Conservation (phyloP, 2,888 invertebrate genomes). For the Punctoribates punctum region DNA sequence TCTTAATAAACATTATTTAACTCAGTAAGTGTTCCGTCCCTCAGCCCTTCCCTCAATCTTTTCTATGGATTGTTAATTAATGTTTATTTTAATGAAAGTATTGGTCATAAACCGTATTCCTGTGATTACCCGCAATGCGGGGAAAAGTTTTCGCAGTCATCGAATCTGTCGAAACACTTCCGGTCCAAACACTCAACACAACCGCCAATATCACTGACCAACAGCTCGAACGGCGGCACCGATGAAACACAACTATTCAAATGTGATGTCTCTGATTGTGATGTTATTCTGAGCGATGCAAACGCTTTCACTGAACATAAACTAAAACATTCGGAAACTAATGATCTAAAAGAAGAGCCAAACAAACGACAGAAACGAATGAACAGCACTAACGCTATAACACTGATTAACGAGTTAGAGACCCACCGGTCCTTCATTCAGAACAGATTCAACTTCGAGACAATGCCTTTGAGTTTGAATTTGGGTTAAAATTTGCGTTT, state of each 20-base stretch:
- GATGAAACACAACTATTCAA: neutral
- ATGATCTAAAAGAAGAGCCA: neutral
- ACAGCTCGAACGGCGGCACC: neutral
- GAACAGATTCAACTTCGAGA: constrained; percentile 17
- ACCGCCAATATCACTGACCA: neutral
- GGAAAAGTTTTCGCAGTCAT: constrained; percentile 40
- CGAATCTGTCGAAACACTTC: constrained; percentile 38
- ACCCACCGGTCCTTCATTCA: neutral
- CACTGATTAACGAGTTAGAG: neutral
- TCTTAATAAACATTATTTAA: constrained; percentile 41
- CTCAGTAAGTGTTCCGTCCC: constrained; percentile 14
- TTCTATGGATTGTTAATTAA: neutral
- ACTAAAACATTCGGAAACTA: neutral
- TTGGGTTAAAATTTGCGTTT: neutral
- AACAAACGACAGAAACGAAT: neutral
- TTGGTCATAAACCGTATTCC: constrained; percentile 40
- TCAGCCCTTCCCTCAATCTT: neutral
- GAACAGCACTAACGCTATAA: neutral
- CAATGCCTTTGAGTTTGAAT: constrained; percentile 17
- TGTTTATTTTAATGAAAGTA: neutral
- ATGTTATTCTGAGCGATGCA: constrained; percentile 19
- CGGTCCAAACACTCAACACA: constrained; percentile 32
- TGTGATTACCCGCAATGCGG: constrained; percentile 29
- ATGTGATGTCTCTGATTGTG: constrained; percentile 14
- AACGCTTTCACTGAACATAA: constrained; percentile 12